Evolutionary conservation across 2,113 vertebrate species (phyloP).

Genomic region (Tragelaphus strepsiceros): DNA sequence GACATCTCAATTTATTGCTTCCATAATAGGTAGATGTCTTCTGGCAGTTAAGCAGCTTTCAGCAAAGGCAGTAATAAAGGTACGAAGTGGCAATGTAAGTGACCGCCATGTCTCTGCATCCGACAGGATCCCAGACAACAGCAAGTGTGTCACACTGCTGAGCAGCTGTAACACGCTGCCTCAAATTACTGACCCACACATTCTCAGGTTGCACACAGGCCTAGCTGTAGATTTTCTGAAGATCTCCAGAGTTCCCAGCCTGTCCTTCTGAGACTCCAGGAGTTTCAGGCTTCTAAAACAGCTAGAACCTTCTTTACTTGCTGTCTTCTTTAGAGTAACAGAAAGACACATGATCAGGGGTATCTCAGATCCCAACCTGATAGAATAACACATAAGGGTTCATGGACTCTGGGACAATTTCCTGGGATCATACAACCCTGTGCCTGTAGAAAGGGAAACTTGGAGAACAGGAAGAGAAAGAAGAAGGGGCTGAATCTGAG

Average conservation of each 20-base stretch:
- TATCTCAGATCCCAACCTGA: not conserved
- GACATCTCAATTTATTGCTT: constrained; percentile 63
- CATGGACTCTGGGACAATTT: not conserved
- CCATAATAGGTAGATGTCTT: constrained; percentile 71
- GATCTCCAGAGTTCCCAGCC: not conserved
- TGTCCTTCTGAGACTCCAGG: not conserved
- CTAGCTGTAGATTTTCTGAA: not conserved
- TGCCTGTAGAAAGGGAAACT: not conserved
- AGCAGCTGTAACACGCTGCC: not conserved
- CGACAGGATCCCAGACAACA: not conserved
- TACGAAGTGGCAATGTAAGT: constrained; percentile 47
- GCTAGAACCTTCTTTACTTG: not conserved
- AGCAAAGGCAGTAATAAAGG: constrained; percentile 65
- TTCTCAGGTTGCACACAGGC: not conserved
- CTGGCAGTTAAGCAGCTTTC: constrained; percentile 70
- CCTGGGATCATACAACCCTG: not conserved
- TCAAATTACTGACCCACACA: not conserved
- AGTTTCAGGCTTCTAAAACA: not conserved
- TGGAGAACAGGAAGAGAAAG: not conserved
- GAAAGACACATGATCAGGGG: not conserved
- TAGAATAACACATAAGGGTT: not conserved
- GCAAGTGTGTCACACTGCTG: constrained; percentile 16
- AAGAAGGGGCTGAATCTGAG: not conserved
- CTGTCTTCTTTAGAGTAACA: not conserved
- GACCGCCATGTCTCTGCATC: not conserved